A percentile compares a stretch with the other conserved stretches of the same genome.
Evolutionary conservation across 2,113 vertebrate species (phyloP).

Genomic region (Dendropsophus ebraccatus): DNA sequence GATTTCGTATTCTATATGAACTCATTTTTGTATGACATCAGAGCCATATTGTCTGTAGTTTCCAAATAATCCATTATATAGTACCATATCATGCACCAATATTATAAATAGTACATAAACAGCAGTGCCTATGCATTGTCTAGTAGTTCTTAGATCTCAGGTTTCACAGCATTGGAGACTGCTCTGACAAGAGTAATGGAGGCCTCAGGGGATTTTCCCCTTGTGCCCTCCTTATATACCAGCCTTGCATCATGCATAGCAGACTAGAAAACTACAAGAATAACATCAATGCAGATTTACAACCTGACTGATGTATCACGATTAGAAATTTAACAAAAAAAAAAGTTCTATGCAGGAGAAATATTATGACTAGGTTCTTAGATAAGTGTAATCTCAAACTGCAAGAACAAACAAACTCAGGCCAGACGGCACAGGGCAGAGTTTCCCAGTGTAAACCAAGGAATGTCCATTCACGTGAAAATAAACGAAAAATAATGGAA

Average conservation of each 20-base stretch:
- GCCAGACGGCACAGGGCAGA: not conserved
- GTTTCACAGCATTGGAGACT: too few relatives aligned
- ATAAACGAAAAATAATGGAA: slow-evolving; percentile 41
- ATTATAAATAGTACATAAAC: too few relatives aligned
- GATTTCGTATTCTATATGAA: too few relatives aligned
- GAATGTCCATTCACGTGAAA: slow-evolving; percentile 24
- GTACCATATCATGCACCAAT: too few relatives aligned
- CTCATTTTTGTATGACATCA: too few relatives aligned
- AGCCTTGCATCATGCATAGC: too few relatives aligned
- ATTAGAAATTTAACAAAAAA: not conserved
- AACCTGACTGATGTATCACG: not conserved
- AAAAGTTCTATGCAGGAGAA: not conserved
- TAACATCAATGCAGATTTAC: not conserved
- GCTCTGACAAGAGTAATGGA: not conserved
- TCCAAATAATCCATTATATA: too few relatives aligned
- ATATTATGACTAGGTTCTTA: not conserved
- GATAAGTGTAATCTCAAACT: slow-evolving; percentile 23
- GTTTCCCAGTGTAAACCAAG: slow-evolving; percentile 21
- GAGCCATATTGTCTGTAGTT: too few relatives aligned
- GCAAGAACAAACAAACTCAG: slow-evolving; percentile 32
- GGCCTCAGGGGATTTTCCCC: not conserved
- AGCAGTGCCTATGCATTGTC: too few relatives aligned
- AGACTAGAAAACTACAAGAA: not conserved
- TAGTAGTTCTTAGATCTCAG: too few relatives aligned
- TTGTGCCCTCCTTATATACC: not conserved